Conservation (phyloP, 2,113 vertebrate genomes). For the Gulo gulo region DNA sequence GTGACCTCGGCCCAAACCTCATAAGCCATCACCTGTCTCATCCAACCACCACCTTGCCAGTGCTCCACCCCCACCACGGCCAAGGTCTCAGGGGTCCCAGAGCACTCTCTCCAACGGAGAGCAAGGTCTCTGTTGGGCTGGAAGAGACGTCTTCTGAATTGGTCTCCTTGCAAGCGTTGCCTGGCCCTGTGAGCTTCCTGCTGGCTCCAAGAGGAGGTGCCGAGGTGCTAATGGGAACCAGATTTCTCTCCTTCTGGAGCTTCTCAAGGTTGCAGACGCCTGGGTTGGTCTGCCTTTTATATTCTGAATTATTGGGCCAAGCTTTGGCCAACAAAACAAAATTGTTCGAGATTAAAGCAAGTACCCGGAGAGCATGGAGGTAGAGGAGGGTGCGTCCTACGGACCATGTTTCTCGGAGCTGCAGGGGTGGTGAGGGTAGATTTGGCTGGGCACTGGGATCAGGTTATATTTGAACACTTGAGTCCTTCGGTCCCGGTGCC, state of each 20-base stretch:
- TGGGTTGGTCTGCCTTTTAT: neutral
- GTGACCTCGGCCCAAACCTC: neutral
- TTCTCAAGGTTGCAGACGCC: neutral
- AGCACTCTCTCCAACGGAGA: neutral
- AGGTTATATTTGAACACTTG: neutral
- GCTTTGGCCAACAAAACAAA: neutral
- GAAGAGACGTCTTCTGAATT: too few relatives aligned
- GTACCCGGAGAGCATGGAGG: neutral
- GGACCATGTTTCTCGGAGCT: fast-evolving
- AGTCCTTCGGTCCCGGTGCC: neutral
- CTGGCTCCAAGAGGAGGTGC: neutral
- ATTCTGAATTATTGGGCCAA: neutral
- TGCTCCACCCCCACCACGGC: neutral
- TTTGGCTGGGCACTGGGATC: neutral
- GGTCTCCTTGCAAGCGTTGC: neutral
- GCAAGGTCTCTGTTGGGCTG: neutral
- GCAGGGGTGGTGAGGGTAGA: neutral
- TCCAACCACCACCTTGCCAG: too few relatives aligned
- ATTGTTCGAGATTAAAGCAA: neutral
- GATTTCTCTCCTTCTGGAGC: constrained; percentile 9
- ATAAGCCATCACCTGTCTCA: neutral
- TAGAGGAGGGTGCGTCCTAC: neutral
- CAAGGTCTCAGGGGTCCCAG: neutral
- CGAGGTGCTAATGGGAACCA: constrained; percentile 32
- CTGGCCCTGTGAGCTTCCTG: neutral